Conservation (phyloP, 2,797 vertebrate species). For the Semaprochilodus insignis region DNA sequence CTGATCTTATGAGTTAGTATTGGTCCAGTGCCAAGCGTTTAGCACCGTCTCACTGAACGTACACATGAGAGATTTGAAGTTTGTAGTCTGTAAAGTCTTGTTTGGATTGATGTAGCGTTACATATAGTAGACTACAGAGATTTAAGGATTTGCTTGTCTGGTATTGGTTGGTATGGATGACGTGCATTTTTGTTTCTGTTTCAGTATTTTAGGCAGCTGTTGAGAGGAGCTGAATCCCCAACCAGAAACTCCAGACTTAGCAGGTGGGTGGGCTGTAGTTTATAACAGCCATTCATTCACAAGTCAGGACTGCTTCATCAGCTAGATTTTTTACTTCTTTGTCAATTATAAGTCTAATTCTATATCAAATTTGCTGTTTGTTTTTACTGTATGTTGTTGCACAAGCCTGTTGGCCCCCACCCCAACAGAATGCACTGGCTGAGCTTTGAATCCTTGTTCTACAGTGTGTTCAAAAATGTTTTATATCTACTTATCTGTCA, state of each 20-base stretch:
- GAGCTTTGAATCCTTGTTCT: constrained; percentile 12
- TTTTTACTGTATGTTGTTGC: background rate
- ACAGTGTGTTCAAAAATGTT: background rate
- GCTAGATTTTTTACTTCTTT: no score
- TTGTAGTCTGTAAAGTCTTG: background rate
- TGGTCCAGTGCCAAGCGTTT: constrained; percentile 40
- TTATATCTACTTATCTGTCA: background rate
- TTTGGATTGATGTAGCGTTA: background rate
- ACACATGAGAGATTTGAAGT: background rate
- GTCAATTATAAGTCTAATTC: no score
- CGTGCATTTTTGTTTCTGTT: background rate
- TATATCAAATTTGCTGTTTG: background rate
- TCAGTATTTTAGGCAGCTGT: constrained; percentile 95
- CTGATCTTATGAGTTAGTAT: constrained; percentile 61
- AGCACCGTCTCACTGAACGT: background rate
- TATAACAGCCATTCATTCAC: background rate
- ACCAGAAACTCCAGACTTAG: constrained; percentile 93
- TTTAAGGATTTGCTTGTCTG: background rate
- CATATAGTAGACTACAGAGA: background rate
- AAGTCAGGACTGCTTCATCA: background rate
- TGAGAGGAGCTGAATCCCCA: constrained; percentile 94
- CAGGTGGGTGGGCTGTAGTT: constrained; percentile 78
- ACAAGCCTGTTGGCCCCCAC: background rate
- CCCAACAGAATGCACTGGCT: constrained; percentile 21
- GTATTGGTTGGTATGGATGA: background rate